Evolutionary conservation across 1,140 invertebrate species (phyloP).

Genomic region (Drosophila sturtevanti): DNA sequence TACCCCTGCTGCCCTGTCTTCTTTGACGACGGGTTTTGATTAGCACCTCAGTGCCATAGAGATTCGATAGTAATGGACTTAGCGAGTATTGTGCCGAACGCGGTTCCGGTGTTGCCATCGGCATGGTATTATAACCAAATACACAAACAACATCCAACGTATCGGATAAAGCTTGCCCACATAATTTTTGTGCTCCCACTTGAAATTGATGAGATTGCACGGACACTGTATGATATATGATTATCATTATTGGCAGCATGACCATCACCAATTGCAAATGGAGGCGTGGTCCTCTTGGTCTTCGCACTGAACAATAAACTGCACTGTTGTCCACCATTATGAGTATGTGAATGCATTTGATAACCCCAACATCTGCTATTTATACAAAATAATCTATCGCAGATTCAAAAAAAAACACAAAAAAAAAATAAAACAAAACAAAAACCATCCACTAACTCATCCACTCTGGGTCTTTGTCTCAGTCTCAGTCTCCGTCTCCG

Average conservation of each 20-base stretch:
- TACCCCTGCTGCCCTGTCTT: constrained; percentile 42
- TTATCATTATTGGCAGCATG: constrained; percentile 15
- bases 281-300: constrained; percentile 7
- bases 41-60: constrained; percentile 53
- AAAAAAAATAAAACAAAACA: neutral
- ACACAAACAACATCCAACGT: constrained; percentile 61
- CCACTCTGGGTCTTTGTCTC: too few relatives aligned
- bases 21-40: constrained; percentile 56
- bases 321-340: constrained; percentile 52
- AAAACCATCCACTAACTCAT: neutral
- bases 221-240: constrained; percentile 17
- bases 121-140: constrained; percentile 51
- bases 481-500: too few relatives aligned
- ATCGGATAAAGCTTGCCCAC: constrained; percentile 51
- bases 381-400: constrained; percentile 33
- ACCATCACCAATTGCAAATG: constrained; percentile 25
- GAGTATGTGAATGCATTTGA: constrained; percentile 18
- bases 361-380: constrained; percentile 39
- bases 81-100: constrained; percentile 9
- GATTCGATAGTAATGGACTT: constrained; percentile 51
- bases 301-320: constrained; percentile 20
- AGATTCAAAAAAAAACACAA: neutral
- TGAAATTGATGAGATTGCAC: constrained; percentile 35
- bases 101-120: constrained; percentile 4
- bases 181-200: constrained; percentile 61